Conservation (phyloP, 2,888 invertebrate genomes). For the Dynastes hyllus region DNA sequence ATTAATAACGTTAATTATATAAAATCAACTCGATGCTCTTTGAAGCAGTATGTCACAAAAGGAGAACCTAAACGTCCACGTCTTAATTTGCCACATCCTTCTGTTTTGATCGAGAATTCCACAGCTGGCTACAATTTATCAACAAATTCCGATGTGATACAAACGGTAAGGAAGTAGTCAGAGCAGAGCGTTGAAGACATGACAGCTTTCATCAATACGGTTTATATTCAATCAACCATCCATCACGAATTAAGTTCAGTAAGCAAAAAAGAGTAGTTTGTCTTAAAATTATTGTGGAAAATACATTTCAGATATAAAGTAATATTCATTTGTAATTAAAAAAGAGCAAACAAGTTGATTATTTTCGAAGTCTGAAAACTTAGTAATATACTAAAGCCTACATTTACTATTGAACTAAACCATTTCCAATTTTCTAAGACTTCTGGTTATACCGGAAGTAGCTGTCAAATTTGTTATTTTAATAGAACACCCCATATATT, state of each 20-base stretch:
- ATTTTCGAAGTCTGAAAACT: no score
- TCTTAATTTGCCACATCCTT: slow-evolving; percentile 24
- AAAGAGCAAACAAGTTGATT: no score
- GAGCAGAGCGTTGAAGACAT: slow-evolving; percentile 15
- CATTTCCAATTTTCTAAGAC: no score
- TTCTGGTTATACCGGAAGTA: no score
- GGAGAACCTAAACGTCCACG: background rate
- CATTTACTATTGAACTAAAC: no score
- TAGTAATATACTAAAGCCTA: no score
- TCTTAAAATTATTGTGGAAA: no score
- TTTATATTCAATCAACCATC: slow-evolving; percentile 6
- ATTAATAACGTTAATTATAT: slow-evolving; percentile 5
- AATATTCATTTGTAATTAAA: no score
- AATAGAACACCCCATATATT: no score
- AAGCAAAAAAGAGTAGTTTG: no score
- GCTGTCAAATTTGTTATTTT: no score
- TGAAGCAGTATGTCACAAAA: background rate
- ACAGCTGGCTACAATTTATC: slow-evolving; percentile 9
- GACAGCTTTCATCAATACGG: slow-evolving; percentile 18
- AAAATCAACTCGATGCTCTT: background rate
- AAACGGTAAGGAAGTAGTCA: background rate
- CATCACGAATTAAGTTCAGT: background rate
- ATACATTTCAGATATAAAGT: no score
- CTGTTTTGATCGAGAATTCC: slow-evolving; percentile 5
- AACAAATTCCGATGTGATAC: slow-evolving; percentile 13